A percentile compares a stretch with the other conserved stretches of the same genome.
Conservation (phyloP, 2,797 vertebrate species). For the Enteromius afrohamiltoni region DNA sequence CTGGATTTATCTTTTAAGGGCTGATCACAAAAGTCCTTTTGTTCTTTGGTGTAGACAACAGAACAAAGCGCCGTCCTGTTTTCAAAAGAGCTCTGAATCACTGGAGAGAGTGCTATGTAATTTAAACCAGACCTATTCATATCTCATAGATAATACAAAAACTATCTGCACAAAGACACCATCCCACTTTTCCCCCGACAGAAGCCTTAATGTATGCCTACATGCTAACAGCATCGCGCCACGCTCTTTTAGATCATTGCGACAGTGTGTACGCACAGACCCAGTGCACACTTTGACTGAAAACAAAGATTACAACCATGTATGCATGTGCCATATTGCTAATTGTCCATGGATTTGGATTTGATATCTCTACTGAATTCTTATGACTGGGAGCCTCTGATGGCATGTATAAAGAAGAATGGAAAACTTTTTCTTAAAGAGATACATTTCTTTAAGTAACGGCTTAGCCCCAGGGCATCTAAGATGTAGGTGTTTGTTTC, state of each 20-base stretch:
- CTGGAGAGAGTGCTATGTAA: conserved; percentile 47
- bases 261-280: neutral
- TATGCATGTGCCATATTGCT: conserved; percentile 16
- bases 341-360: neutral
- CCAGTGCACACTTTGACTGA: conserved; percentile 20
- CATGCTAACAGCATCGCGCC: neutral
- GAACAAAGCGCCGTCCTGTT: conserved; percentile 32
- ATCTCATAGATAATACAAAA: conserved; percentile 46
- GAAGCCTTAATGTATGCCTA: conserved; percentile 36
- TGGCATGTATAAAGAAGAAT: neutral
- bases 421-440: neutral
- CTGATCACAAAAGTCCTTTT: conserved; percentile 39
- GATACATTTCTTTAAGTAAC: too few species aligned
- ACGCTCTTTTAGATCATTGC: conserved; percentile 37
- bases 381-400: neutral
- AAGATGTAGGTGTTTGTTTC: too few species aligned
- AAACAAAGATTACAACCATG: neutral
- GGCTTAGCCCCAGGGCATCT: too few species aligned
- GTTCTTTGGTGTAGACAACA: conserved; percentile 35
- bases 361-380: neutral
- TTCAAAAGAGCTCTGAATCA: conserved; percentile 50
- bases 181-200: neutral
- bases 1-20: conserved; percentile 37
- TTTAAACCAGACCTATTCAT: conserved; percentile 52
- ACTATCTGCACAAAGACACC: conserved; percentile 41